Evolutionary conservation across 2,888 invertebrate genomes (phyloP).

Genomic region (Orchesella flavescens): DNA sequence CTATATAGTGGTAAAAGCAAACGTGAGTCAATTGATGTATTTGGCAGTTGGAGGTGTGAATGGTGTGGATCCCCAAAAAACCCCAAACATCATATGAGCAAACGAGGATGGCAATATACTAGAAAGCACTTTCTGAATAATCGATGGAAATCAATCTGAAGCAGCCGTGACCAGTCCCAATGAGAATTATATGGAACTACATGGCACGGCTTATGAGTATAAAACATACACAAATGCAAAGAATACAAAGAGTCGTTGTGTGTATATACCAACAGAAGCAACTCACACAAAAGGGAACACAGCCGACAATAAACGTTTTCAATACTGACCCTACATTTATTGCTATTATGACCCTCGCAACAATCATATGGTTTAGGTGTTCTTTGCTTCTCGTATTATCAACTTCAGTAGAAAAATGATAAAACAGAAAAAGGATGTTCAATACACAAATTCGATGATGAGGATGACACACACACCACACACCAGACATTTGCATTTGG

Average conservation of each 20-base stretch:
- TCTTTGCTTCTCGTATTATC: conserved; percentile 30
- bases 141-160: conserved; percentile 60
- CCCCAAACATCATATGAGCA: conserved; percentile 23
- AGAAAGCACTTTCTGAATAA: conserved; percentile 42
- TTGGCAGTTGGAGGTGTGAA: conserved; percentile 56
- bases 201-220: conserved; percentile 3
- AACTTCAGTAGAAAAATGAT: conserved; percentile 13
- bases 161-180: conserved; percentile 60
- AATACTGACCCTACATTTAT: conserved; percentile 58
- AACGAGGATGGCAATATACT: conserved; percentile 23
- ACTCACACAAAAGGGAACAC: background rate
- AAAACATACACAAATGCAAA: conserved; percentile 28
- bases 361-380: conserved; percentile 54
- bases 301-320: conserved; percentile 42
- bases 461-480: background rate
- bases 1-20: background rate
- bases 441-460: background rate
- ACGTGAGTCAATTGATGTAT: conserved; percentile 35
- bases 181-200: conserved; percentile 28
- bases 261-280: background rate
- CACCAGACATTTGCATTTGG: background rate
- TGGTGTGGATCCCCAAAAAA: conserved; percentile 51
- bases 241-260: conserved; percentile 16
- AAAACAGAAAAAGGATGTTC: background rate
- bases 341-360: conserved; percentile 31